Evolutionary conservation across 2,888 invertebrate species (phyloP).

Genomic region (Ormyrus labotus): DNA sequence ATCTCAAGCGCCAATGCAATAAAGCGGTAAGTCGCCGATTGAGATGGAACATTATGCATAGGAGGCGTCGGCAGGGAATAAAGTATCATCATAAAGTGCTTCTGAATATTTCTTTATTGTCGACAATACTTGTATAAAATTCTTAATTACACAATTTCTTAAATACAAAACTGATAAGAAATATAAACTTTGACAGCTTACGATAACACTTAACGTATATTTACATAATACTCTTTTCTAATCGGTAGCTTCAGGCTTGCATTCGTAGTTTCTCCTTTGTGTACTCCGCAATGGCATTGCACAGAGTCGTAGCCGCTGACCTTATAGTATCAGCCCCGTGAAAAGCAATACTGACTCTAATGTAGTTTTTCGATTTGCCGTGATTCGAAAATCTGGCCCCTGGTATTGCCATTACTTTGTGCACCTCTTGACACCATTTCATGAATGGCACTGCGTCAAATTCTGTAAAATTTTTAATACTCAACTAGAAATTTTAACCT

Average conservation of each 20-base stretch:
- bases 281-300: slow-evolving; percentile 64
- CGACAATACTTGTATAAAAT: too few relatives aligned
- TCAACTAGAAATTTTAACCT: too few relatives aligned
- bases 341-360: slow-evolving; percentile 78
- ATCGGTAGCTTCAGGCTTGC: not conserved
- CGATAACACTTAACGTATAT: slow-evolving; percentile 24
- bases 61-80: too few relatives aligned
- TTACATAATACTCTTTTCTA: slow-evolving; percentile 47
- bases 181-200: slow-evolving; percentile 15
- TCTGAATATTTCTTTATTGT: too few relatives aligned
- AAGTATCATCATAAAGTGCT: too few relatives aligned
- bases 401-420: slow-evolving; percentile 76
- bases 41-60: too few relatives aligned
- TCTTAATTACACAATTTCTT: too few relatives aligned
- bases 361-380: slow-evolving; percentile 71
- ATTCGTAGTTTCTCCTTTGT: slow-evolving; percentile 5
- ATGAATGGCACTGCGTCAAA: slow-evolving; percentile 74
- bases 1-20: too few relatives aligned
- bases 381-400: slow-evolving; percentile 75
- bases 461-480: slow-evolving; percentile 58
- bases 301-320: slow-evolving; percentile 72
- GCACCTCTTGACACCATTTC: slow-evolving; percentile 73
- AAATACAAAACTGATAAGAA: not conserved
- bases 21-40: too few relatives aligned
- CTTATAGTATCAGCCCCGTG: slow-evolving; percentile 72